Evolutionary conservation across 2,113 vertebrate species (phyloP).

Genomic region (Pachypanchax playfairii): DNA sequence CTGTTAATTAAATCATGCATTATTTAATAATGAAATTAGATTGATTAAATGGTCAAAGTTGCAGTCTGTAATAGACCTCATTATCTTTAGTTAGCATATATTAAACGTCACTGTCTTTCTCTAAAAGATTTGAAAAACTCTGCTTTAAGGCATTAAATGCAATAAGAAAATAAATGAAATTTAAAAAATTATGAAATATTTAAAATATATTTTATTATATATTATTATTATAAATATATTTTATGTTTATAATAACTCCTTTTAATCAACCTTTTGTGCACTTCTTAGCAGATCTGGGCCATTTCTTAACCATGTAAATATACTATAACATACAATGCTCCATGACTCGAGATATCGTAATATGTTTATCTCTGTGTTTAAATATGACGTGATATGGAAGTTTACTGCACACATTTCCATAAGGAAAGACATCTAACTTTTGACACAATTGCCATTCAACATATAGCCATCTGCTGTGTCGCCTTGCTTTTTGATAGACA

Average conservation of each 20-base stretch:
- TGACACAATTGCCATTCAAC: slow-evolving; percentile 42
- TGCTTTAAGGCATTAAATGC: background rate
- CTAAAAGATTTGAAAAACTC: background rate
- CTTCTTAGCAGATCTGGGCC: background rate
- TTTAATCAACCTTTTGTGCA: background rate
- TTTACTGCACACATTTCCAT: slow-evolving; percentile 7
- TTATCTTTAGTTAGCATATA: background rate
- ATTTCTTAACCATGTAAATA: too few relatives aligned
- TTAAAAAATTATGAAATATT: too few relatives aligned
- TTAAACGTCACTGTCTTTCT: background rate
- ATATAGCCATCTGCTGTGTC: slow-evolving; percentile 53
- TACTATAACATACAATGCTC: background rate
- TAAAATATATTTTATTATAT: too few relatives aligned
- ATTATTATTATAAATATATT: too few relatives aligned
- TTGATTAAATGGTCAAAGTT: background rate
- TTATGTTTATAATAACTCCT: too few relatives aligned
- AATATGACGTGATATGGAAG: slow-evolving; percentile 5
- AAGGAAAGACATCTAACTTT: slow-evolving; percentile 34
- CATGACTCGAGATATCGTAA: background rate
- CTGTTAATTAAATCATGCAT: background rate
- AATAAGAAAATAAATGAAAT: background rate
- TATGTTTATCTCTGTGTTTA: slow-evolving; percentile 12
- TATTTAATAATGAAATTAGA: background rate
- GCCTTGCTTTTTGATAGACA: slow-evolving; percentile 59
- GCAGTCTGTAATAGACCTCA: background rate